Evolutionary conservation across 2,888 invertebrate genomes (phyloP).

Genomic region (Melanotus villosus): DNA sequence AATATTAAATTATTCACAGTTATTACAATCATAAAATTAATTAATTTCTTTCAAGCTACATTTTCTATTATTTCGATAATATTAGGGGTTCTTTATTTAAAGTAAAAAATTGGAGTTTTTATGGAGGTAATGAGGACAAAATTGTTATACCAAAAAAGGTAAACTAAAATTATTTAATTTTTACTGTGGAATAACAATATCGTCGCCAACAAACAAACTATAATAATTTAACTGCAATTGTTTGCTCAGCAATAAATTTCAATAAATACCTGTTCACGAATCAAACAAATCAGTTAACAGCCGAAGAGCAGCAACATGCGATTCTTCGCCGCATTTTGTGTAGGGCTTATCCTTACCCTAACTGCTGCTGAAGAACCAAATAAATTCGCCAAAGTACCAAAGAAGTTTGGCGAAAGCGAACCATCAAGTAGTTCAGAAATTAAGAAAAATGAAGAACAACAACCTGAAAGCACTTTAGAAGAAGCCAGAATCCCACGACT

Average conservation of each 20-base stretch:
- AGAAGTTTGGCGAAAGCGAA: background rate
- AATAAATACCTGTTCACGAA: constrained; percentile 18
- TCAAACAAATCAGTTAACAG: constrained; percentile 20
- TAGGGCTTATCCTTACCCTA: constrained; percentile 33
- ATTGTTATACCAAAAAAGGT: too few relatives aligned
- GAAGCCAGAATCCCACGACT: background rate
- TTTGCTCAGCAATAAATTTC: constrained; percentile 12
- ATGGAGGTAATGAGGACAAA: too few relatives aligned
- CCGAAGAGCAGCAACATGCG: constrained; percentile 45
- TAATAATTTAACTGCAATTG: too few relatives aligned
- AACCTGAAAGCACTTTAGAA: constrained; percentile 23
- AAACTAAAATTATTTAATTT: too few relatives aligned
- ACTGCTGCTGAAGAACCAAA: constrained; percentile 23
- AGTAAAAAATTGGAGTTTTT: too few relatives aligned
- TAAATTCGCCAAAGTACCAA: constrained; percentile 2
- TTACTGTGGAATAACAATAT: too few relatives aligned
- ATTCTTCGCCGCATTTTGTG: constrained; percentile 41
- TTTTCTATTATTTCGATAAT: too few relatives aligned
- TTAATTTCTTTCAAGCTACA: too few relatives aligned
- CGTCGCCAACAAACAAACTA: too few relatives aligned
- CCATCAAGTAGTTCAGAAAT: background rate
- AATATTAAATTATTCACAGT: too few relatives aligned
- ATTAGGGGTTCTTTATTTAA: too few relatives aligned
- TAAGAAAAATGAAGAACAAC: background rate
- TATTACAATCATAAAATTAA: too few relatives aligned